A percentile compares a stretch with the other conserved stretches of the same genome.
Evolutionary conservation across 2,888 invertebrate species (phyloP).

Genomic region (Drosophila emarginata): DNA sequence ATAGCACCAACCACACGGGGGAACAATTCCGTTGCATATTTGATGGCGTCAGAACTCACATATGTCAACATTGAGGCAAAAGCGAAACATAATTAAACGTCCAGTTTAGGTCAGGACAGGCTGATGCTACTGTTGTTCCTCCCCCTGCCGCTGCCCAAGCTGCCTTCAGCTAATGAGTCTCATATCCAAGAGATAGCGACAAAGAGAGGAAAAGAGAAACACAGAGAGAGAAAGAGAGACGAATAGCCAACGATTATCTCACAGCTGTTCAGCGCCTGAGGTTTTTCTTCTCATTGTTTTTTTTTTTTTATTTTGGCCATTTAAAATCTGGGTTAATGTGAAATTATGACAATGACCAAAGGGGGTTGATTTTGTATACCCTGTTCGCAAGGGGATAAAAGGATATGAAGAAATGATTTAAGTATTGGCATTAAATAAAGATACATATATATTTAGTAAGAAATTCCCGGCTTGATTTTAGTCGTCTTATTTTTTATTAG

Average conservation of each 20-base stretch:
- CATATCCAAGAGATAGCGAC: not conserved
- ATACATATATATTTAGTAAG: too few species aligned
- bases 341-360: slow-evolving; percentile 44
- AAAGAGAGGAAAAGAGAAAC: not conserved
- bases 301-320: slow-evolving; percentile 23
- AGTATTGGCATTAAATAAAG: too few species aligned
- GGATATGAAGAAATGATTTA: not conserved
- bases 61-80: slow-evolving; percentile 47
- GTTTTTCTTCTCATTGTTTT: not conserved
- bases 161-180: slow-evolving; percentile 32
- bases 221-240: not conserved
- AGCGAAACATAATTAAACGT: slow-evolving; percentile 74
- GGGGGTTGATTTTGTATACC: slow-evolving; percentile 11
- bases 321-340: slow-evolving; percentile 66
- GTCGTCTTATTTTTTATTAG: too few species aligned
- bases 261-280: slow-evolving; percentile 3
- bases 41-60: slow-evolving; percentile 66
- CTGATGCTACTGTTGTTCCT: slow-evolving; percentile 1
- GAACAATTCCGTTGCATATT: slow-evolving; percentile 72
- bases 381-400: not conserved
- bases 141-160: not conserved
- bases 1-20: slow-evolving; percentile 38
- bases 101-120: slow-evolving; percentile 32
- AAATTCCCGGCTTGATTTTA: too few species aligned
- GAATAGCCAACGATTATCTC: slow-evolving; percentile 1